Percentiles rank a stretch among this genome's conserved stretches.
phyloP scores from a whole-genome alignment of 2,888 invertebrate species.

The Tribolium freemani region DNA sequence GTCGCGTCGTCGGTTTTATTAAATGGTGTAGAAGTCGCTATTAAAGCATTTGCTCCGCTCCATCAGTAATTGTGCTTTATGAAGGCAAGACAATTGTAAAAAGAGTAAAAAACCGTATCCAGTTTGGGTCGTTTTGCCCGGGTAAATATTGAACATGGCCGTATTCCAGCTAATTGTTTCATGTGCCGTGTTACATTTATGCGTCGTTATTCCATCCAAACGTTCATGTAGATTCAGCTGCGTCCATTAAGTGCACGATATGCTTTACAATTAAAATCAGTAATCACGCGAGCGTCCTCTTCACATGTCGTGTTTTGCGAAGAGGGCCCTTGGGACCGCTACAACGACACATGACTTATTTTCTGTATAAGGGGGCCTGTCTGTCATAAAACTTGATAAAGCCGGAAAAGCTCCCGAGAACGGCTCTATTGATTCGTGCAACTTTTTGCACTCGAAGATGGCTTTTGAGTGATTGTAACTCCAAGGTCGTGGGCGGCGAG shows the following conservation, averaged over 20 bases:
- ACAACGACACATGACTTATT: neutral
- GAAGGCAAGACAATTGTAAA: neutral
- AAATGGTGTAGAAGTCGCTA: conserved; percentile 16
- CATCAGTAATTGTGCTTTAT: conserved; percentile 24
- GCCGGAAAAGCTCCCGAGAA: conserved; percentile 17
- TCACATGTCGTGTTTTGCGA: neutral
- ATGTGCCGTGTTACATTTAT: conserved; percentile 18
- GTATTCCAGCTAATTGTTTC: conserved; percentile 22
- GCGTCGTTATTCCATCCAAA: conserved; percentile 21
- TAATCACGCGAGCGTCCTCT: conserved; percentile 26
- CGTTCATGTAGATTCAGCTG: conserved; percentile 5
- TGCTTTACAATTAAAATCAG: conserved; percentile 17
- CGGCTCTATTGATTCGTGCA: conserved; percentile 16
- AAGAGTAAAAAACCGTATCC: neutral
- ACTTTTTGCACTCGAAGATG: conserved; percentile 18
- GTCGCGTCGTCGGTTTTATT: conserved; percentile 5
- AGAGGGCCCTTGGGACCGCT: neutral
- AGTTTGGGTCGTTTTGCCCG: neutral
- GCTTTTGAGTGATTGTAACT: conserved; percentile 27
- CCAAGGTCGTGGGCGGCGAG: conserved; percentile 12
- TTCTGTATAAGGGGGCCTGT: neutral
- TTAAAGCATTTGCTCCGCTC: conserved; percentile 4
- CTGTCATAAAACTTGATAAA: conserved; percentile 31
- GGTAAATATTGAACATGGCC: neutral
- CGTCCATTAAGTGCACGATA: conserved; percentile 22